Conservation (phyloP, 2,113 vertebrate genomes). For the Atlantisia rogersi region DNA sequence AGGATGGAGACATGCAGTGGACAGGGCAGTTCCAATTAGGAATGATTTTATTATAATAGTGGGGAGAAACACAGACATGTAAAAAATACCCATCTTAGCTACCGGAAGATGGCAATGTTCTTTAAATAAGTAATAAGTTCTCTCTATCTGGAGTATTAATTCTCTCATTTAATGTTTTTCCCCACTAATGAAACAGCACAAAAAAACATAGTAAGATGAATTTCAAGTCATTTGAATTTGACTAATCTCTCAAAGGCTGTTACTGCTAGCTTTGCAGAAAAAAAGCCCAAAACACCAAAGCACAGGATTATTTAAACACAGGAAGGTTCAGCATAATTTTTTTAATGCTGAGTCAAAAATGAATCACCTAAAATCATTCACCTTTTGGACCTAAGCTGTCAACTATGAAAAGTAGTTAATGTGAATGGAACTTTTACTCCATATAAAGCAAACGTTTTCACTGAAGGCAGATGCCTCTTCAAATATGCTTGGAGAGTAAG, state of each 20-base stretch:
- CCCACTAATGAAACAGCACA: neutral
- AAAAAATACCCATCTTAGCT: neutral
- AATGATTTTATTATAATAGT: neutral
- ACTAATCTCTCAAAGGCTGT: neutral
- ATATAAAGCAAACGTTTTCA: neutral
- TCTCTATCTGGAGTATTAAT: neutral
- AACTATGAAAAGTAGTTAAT: neutral
- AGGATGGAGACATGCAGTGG: neutral
- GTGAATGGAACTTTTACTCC: neutral
- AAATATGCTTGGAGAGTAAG: neutral
- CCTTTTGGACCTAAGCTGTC: neutral
- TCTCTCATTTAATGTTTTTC: neutral
- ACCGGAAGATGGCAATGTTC: too few relatives aligned
- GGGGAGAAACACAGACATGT: fast-evolving
- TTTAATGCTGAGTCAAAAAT: neutral
- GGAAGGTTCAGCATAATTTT: neutral
- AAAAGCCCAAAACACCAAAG: neutral
- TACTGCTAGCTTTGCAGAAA: neutral
- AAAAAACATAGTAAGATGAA: neutral
- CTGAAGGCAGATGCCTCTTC: neutral
- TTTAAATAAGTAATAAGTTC: too few relatives aligned
- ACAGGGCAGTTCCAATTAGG: neutral
- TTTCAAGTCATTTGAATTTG: neutral
- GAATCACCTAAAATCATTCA: neutral
- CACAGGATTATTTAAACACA: neutral